phyloP scores from a whole-genome alignment of 1,140 invertebrate genomes.

The Leptonema lineaticorne region DNA sequence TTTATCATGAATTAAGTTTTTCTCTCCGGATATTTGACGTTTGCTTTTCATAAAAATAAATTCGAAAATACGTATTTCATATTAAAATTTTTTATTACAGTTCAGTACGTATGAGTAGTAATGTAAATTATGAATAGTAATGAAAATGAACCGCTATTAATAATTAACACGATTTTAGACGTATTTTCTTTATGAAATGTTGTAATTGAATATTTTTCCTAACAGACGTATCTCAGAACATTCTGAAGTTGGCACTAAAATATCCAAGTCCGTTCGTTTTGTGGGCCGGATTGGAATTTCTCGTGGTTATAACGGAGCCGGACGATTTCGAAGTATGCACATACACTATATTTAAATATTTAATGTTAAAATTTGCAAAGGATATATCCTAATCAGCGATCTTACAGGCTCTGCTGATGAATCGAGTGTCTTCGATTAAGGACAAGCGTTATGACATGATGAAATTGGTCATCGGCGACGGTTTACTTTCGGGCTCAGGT shows the following conservation, averaged over 20 bases:
- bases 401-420: background rate
- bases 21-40: too few relatives aligned
- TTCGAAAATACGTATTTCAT: too few relatives aligned
- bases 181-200: too few relatives aligned
- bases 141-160: too few relatives aligned
- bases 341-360: background rate
- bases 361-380: background rate
- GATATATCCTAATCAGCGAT: background rate
- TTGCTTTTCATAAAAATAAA: too few relatives aligned
- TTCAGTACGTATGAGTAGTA: too few relatives aligned
- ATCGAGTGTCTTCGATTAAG: background rate
- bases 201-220: background rate
- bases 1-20: too few relatives aligned
- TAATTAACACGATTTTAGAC: too few relatives aligned
- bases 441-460: background rate
- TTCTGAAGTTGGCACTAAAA: background rate
- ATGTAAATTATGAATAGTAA: too few relatives aligned
- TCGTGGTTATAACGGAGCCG: background rate
- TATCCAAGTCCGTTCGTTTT: background rate
- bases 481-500: background rate
- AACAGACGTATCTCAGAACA: background rate
- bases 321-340: constrained; percentile 12
- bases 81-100: too few relatives aligned
- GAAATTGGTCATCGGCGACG: background rate
- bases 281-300: constrained; percentile 8